Base-by-base conservation (phyloP, 37 sponge, comb jelly and placozoan genomes). In the Halichondria panicea region DNA sequence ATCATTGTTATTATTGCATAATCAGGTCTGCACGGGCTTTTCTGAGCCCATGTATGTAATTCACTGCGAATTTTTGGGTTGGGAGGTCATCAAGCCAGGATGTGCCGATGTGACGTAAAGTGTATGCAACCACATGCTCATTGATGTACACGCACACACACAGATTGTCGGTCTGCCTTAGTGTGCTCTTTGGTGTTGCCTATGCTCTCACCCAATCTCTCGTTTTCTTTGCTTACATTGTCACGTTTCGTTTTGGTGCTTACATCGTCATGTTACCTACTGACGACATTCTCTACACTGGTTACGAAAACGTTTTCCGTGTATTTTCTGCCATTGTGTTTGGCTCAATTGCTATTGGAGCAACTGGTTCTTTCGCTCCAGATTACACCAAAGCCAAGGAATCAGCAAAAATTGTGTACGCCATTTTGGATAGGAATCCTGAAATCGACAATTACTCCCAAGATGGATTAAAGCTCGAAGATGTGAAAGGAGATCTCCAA, bases 231-330 rank as follows among this genome's bases (percentile, higher is more conserved):
- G 75, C 45, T 12, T 92, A 84, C 53, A 75, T 77, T 34, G 43
- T 82, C 28, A 34, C 78, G 9, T 92, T 88, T 60, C 71, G 93
- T 13, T 92, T 87, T 55, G 93, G 89, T 19, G 89, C 89, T 33
- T 89, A 59, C 35, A 86, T 55, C 32, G 86, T 92, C 24, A 79
- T 77, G 0, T 74, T 12, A 8, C 79, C 66, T 13, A 15, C 50
- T 6, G 70, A 73, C 46, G 61, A 82, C 62, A 1, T 72, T 45
- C 27, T 60, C n/a, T 72, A 70, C 43, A 52, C 42, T 0, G 18
- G 1, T 9, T 81, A 78, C 41, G 18, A 53, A n/a, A 48, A 82
- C 64, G 33, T 88, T 8, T 71, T 62, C 30, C 74, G 77, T 13
- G 89, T 89, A 9, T 81, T 92, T 39, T 25, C 50, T 69, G 93